Base-by-base conservation (phyloP, 2,113 vertebrate genomes). In the Syngnathus scovelli region DNA sequence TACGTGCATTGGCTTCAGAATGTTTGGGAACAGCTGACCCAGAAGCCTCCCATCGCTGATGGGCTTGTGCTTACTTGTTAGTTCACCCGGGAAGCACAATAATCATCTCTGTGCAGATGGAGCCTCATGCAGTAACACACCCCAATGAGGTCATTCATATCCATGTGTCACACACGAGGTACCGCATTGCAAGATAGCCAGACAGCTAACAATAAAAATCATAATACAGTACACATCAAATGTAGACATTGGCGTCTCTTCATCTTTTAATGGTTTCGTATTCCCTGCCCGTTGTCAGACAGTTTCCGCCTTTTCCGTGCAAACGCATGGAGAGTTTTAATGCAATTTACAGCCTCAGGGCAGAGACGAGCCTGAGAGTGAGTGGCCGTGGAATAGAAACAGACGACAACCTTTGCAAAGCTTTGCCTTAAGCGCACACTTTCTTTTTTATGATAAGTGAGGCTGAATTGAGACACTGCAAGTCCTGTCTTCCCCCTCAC, bases 61-160 rank as follows among this genome's bases (percentile, higher is more conserved):
- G 9, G n/a, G 9, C 21, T 23, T 55, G 37, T 39, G 37, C 37
- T n/a, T n/a, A 18, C 38, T 39, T 61, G 59, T 55, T 27, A 6
- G 52, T 27, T 23, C 7, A 23, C 21, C 52, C 52, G 21, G 21
- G 52, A 27, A 55, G 11, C 37, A n/a, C 18, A 61, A n/a, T 61
- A 39, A 46, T 43, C 64, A 9, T 64, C 51, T 48, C 27, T 55
- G 44, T 58, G n/a, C 52, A 49, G 60, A 78, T 59, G 41, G 72
- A 68, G 70, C 33, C 36, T 65, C 7, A 59, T 62, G 43, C 61
- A 16, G 15, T 16, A 46, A 64, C 43, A 37, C 15, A 68, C 65
- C 65, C 67, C 67, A 78, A 75, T 44, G 44, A 59, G 63, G 69
- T 72, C n/a, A 19, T 64, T 72, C n/a, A 19, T 64, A 19, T 5